Conservation (phyloP, 2,888 invertebrate species). For the Melitaea athalia region DNA sequence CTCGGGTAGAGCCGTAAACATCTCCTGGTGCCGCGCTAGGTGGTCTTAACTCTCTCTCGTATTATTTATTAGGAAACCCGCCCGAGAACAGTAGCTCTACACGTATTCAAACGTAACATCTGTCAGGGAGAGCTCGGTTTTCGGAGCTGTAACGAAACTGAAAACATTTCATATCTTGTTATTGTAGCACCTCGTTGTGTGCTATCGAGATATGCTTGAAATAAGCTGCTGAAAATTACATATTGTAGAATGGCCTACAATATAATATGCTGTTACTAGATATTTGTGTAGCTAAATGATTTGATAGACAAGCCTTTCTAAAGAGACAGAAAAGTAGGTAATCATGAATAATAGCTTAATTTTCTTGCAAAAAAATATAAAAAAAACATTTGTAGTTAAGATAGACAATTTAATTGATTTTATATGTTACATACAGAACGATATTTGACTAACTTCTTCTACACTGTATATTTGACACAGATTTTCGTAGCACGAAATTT, state of each 20-base stretch:
- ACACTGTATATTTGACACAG: neutral
- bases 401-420: too few species aligned
- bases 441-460: neutral
- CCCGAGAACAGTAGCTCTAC: constrained; percentile 42
- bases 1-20: constrained; percentile 71
- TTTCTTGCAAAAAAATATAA: too few species aligned
- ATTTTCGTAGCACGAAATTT: neutral
- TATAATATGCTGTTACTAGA: too few species aligned
- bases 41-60: constrained; percentile 77
- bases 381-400: too few species aligned
- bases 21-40: constrained; percentile 75
- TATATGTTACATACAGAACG: too few species aligned
- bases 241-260: neutral
- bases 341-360: too few species aligned
- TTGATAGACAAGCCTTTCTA: too few species aligned
- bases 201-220: neutral
- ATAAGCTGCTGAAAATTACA: neutral
- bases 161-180: constrained; percentile 17
- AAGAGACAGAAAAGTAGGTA: too few species aligned
- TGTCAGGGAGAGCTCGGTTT: constrained; percentile 39
- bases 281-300: too few species aligned
- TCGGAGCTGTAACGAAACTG: constrained; percentile 20
- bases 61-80: constrained; percentile 74
- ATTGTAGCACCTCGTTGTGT: neutral
- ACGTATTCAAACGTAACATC: constrained; percentile 43